phyloP scores from a whole-genome alignment of 2,888 invertebrate genomes.

The Papilio elwesi region DNA sequence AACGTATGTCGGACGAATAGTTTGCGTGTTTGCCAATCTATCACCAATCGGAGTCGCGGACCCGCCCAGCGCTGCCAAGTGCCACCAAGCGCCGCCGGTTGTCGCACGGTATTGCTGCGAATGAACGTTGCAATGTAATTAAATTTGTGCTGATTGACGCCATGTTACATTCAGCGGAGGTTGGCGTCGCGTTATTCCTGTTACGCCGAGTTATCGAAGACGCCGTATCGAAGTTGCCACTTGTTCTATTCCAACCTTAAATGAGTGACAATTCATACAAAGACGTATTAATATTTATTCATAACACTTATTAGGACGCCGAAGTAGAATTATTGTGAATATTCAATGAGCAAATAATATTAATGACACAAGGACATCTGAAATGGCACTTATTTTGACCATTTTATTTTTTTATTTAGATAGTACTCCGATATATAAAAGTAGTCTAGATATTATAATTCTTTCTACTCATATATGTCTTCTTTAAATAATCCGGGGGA shows the following conservation, averaged over 20 bases:
- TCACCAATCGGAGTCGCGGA: constrained; percentile 29
- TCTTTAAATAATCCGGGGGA: background rate
- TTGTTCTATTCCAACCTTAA: background rate
- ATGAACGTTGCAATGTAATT: constrained; percentile 33
- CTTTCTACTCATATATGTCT: too few species aligned
- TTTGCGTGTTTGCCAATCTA: constrained; percentile 31
- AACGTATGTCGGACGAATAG: constrained; percentile 29
- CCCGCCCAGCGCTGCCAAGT: constrained; percentile 16
- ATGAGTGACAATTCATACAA: background rate
- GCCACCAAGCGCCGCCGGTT: background rate
- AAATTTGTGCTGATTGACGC: constrained; percentile 39
- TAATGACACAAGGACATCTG: too few species aligned
- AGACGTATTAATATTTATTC: background rate
- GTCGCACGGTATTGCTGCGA: constrained; percentile 21
- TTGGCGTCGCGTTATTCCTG: constrained; percentile 23
- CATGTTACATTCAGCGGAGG: constrained; percentile 34
- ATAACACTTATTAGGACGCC: background rate
- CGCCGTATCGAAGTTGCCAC: constrained; percentile 4
- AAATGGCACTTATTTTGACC: too few species aligned
- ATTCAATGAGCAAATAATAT: too few species aligned
- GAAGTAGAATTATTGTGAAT: background rate
- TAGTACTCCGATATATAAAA: too few species aligned
- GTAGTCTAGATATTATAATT: too few species aligned
- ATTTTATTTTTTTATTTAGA: too few species aligned
- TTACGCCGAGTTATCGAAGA: constrained; percentile 28